Percentiles rank a stretch among this genome's conserved stretches.
Conservation (phyloP, 2,113 vertebrate species). For the Syngnathus scovelli region DNA sequence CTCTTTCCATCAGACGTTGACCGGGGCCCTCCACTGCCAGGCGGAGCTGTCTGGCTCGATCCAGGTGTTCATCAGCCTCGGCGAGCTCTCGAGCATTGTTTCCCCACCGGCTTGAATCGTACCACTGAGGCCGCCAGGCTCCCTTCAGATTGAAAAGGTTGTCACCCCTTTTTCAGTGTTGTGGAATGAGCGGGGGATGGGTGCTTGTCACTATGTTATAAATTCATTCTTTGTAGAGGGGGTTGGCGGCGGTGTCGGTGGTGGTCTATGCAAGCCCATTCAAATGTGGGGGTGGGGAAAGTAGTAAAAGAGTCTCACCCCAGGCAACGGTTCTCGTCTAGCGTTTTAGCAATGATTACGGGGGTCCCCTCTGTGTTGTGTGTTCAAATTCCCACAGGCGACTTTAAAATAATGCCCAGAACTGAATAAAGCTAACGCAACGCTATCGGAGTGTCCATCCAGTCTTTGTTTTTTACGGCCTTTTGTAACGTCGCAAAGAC, state of each 20-base stretch:
- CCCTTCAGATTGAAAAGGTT: conserved; percentile 40
- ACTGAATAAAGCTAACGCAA: too few species aligned
- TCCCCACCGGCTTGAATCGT: background rate
- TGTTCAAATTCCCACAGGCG: too few species aligned
- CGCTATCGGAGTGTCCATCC: too few species aligned
- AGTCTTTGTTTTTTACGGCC: too few species aligned
- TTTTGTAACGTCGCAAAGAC: too few species aligned
- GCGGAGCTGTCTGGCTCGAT: conserved; percentile 31
- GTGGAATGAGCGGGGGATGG: conserved; percentile 55
- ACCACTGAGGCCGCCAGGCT: background rate
- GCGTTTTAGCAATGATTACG: background rate
- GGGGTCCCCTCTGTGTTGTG: conserved; percentile 32
- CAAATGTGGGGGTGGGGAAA: conserved; percentile 35
- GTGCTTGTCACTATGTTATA: conserved; percentile 55
- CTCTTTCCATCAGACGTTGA: conserved; percentile 25
- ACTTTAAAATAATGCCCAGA: too few species aligned
- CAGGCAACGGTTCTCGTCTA: conserved; percentile 37
- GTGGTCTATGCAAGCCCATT: conserved; percentile 41
- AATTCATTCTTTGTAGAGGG: conserved; percentile 54
- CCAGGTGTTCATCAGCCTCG: conserved; percentile 36
- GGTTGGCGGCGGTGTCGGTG: conserved; percentile 1
- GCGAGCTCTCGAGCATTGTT: conserved; percentile 22
- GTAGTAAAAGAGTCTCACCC: conserved; percentile 34
- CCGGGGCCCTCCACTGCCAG: conserved; percentile 15
- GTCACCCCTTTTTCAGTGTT: conserved; percentile 49